A percentile compares a stretch with the other conserved stretches of the same genome.
Conservation (phyloP, 2,888 invertebrate genomes). For the Leptodirus hochenwartii region DNA sequence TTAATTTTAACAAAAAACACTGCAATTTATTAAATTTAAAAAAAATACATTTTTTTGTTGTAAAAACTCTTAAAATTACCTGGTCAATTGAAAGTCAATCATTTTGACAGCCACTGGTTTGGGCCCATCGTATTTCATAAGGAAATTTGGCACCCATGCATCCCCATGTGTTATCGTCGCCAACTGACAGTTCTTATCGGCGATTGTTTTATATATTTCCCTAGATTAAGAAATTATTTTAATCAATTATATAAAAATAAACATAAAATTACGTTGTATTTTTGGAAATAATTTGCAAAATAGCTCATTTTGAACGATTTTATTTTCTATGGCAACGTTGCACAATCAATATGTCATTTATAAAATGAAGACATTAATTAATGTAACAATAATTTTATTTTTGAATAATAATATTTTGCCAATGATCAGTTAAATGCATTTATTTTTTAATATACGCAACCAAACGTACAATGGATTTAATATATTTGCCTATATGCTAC, state of each 20-base stretch:
- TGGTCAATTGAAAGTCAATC: slow-evolving; percentile 51
- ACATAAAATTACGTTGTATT: not conserved
- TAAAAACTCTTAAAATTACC: slow-evolving; percentile 17
- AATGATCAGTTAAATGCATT: not conserved
- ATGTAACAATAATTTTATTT: no score
- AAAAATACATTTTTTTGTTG: slow-evolving; percentile 1
- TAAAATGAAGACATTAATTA: slow-evolving; percentile 1
- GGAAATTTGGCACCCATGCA: slow-evolving; percentile 58
- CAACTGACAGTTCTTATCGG: slow-evolving; percentile 17
- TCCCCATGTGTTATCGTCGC: slow-evolving; percentile 52
- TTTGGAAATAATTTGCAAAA: not conserved
- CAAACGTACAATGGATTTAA: not conserved
- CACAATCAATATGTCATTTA: not conserved
- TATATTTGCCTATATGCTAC: slow-evolving; percentile 3
- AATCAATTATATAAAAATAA: not conserved
- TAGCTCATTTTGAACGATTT: not conserved
- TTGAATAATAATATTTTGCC: no score
- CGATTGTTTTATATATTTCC: slow-evolving; percentile 17
- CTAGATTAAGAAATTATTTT: no score
- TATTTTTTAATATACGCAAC: no score
- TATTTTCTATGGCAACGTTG: not conserved
- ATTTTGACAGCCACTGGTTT: slow-evolving; percentile 19
- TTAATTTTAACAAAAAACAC: no score
- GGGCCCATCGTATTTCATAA: slow-evolving; percentile 28
- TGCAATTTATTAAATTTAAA: no score